Base-by-base conservation (phyloP, 2,113 vertebrate genomes). In the Uropsilus gracilis region DNA sequence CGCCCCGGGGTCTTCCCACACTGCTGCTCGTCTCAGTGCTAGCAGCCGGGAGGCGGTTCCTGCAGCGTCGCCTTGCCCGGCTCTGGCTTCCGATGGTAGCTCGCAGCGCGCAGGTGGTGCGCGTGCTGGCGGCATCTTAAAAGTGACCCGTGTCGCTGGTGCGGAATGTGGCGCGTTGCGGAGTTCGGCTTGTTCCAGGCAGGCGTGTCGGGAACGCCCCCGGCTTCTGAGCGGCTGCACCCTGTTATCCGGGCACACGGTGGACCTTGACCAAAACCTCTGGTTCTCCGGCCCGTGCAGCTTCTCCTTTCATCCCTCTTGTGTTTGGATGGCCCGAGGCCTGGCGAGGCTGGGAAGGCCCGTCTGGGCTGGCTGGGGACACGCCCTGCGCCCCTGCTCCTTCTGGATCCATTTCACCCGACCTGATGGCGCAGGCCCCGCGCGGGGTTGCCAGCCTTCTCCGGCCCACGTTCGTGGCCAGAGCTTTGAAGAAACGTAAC, bases 261-360 rank as follows among this genome's bases (percentile, higher is more conserved):
- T 18, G 10, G 72, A 17, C 66, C 86, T 94, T 64, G n/a, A 86
- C 76, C 92, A 28, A 75, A 24, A 50, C 22, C 7, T 34, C 61
- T 8, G 28, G 7, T 26, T 37, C 69, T 10, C 32, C 1, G 26
- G 55, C 39, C 3, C 8, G 16, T 73, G 50, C 12, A 42, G 20
- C 50, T 63, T 95, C 92, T 48, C 83, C 53, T 81, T 86, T 48
- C 39, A 44, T 63, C 90, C 88, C 55, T 37, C 26, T 69, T 86
- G 30, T 69, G 75, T 48, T 39, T 77, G 20, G 55, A 63, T n/a
- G 63, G 32, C 61, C 26, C 6, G 81, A 75, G 6, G 63, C 66
- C 46, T 16, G 55, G 32, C 57, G 84, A 78, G 50, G 64, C 86
- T 22, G 76, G 69, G 69, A 85, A 86, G 92, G 50, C 84, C 86